Percentiles rank a stretch among this genome's conserved stretches.
These are phyloP conservation scores for Eupithecia insigniata DNA, from an alignment of 2,888 invertebrate genomes.

Conservation along the genomic window DNA sequence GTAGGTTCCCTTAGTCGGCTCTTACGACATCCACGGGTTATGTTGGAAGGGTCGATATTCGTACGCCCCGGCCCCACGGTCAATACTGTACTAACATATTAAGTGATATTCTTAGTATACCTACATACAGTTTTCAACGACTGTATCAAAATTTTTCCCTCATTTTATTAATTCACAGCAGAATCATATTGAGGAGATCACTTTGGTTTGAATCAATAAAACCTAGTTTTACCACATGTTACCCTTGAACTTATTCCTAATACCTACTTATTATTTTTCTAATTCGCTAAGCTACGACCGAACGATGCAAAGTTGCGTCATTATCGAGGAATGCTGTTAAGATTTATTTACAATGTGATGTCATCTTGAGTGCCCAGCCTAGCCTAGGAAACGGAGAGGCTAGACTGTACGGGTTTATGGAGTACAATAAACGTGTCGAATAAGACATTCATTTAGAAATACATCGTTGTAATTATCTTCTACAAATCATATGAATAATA, in stretches of 20 bases:
- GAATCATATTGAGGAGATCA: conserved; percentile 22
- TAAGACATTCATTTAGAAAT: background rate
- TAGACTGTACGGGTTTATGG: conserved; percentile 7
- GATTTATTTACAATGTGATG: conserved; percentile 57
- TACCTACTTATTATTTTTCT: conserved; percentile 32
- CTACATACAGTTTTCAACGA: background rate
- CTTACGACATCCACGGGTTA: no score
- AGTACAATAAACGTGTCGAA: conserved; percentile 15
- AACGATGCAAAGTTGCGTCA: conserved; percentile 48
- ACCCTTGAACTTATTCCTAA: conserved; percentile 40
- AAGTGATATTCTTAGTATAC: background rate
- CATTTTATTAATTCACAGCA: conserved; percentile 6
- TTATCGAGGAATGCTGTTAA: conserved; percentile 49
- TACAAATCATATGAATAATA: background rate
- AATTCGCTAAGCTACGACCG: conserved; percentile 41
- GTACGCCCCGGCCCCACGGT: no score
- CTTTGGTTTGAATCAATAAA: conserved; percentile 28
- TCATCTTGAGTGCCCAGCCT: conserved; percentile 48
- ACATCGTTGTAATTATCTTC: background rate
- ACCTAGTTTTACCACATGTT: conserved; percentile 24
- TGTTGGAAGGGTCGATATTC: no score
- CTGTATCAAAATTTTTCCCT: background rate
- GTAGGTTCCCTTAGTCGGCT: no score
- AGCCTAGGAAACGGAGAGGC: conserved; percentile 19
- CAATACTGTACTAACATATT: background rate